Evolutionary conservation across 2,797 vertebrate genomes (phyloP), one percentile per base, ranked within the genome.

Genomic region (Scleropages formosus): DNA sequence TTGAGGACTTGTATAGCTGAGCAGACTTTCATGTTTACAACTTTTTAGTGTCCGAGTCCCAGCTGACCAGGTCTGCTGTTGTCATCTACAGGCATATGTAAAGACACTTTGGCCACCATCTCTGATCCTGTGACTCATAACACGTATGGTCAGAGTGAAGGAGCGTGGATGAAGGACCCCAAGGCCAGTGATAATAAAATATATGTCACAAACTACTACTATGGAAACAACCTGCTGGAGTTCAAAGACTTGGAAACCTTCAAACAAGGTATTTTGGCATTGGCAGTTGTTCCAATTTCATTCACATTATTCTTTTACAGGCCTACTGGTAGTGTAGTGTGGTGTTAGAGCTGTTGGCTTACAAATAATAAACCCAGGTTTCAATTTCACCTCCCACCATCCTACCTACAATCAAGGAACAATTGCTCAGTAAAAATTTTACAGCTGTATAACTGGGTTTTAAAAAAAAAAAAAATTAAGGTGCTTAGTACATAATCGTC

Each of bases 151-250:
- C 89, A 89, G 46, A 94, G 91, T 0, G 95, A 96, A 64, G 96
- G 96, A 1, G 94, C 95, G 75, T 98, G 96, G 96, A 98, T 98
- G 96, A 98, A 93, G 85, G 96, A 98, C 63, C 94, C 96, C 0
- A 89, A 95, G 46, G 95, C 95, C 65, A 91, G 85, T 26, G 96
- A 97, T 53, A 95, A 93, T 51, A 89, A 94, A 67, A 96, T 98
- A 82, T 98, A 97, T 0, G 92, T 98, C 26, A 96, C 96, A 69
- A 94, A 94, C 78, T 94, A 95, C 81, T 95, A 95, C 87, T 95
- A 95, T 0, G 95, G 95, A 74, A 94, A 91, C 87, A 94, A 88
- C 0, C 86, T 98, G 65, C 89, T 94, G 67, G 96, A 98, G 86
- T 98, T 96, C 85, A 89, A 94, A 78, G 96, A 95, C 85, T 87